Base-by-base conservation (phyloP, 2,888 invertebrate species). In the Sphaeridia pumilis region DNA sequence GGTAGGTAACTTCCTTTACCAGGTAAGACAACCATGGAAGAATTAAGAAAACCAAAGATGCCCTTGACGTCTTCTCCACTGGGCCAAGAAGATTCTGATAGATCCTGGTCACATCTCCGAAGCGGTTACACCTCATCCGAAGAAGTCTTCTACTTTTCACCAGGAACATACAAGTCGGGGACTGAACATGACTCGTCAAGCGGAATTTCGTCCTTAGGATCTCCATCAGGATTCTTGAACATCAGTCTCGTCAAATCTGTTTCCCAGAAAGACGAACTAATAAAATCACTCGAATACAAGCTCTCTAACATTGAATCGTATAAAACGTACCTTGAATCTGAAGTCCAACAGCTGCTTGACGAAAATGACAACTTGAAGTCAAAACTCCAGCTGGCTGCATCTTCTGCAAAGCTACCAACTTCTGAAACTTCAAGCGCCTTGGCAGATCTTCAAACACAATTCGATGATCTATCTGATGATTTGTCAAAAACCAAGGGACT, bases 141-240 rank as follows among this genome's bases (percentile, higher is more conserved):
- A 17, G 38, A 38, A 38, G 38, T 38, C 5, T 38, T 38, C 17
- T 38, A 17, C 38, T 38, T 38, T 38, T 38, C 38, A 12, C 38
- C 38, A 14, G 38, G 38, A 38, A 38, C 12, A 17, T 14, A 38
- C 17, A 38, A 38, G 17, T 38, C 38, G 5, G 17, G 38, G 5
- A 5, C 5, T 17, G 38, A 38, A 20, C 38, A 38, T 38, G 38
- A 38, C 12, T 38, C 17, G 4, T 38, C 38, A 12, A 38, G 38
- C 17, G 38, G 38, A 20, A 17, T 38, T 38, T 38, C 12, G 17
- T 38, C 38, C 5, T 5, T 38, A 14, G 12, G 17, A 17, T 38
- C 38, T 14, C 38, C 38, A 5, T 38, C 38, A 12, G 38, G 20
- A 5, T 7, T 5, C 5, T 20, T 38, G 5, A 38, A 38, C 20